A percentile compares a stretch with the other conserved stretches of the same genome.
These are phyloP conservation scores for Epizoanthus illoricatus DNA, from an alignment of 92 coral and sea anemone genomes.

Conservation along the genomic window DNA sequence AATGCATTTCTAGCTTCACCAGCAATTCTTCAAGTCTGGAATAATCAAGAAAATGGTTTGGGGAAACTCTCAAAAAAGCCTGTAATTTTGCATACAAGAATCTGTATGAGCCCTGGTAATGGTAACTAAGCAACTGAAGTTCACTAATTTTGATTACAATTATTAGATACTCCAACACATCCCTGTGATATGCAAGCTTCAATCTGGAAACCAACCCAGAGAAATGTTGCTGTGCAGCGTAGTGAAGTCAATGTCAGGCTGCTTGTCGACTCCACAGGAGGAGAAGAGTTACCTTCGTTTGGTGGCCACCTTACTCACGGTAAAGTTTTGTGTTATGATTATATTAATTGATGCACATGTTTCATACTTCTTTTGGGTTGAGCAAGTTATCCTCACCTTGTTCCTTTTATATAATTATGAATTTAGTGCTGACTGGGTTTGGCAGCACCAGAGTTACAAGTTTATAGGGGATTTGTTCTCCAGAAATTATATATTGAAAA, in stretches of 20 bases:
- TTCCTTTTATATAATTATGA: no score
- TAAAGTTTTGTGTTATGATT: constrained; percentile 6
- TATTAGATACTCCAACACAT: constrained; percentile 60
- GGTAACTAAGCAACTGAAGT: no score
- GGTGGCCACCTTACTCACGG: constrained; percentile 56
- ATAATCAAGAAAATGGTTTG: background rate
- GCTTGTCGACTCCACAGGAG: constrained; percentile 56
- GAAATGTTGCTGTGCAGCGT: constrained; percentile 54
- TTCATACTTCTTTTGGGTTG: no score
- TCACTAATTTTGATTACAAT: background rate
- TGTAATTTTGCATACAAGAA: no score
- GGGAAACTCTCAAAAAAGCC: no score
- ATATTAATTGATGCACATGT: background rate
- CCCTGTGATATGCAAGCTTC: constrained; percentile 52
- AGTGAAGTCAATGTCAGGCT: constrained; percentile 26
- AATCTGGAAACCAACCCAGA: constrained; percentile 25
- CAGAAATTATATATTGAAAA: no score
- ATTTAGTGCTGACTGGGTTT: no score
- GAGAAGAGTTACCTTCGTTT: constrained; percentile 61
- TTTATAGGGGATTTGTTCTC: no score
- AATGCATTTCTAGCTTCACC: background rate
- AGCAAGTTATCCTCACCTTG: no score
- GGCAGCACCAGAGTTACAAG: no score
- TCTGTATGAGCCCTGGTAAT: no score
- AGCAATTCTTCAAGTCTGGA: background rate